These are phyloP conservation scores for Oikopleura albicans DNA, from an alignment of 23 tunicate species.

Conservation along the genomic window DNA sequence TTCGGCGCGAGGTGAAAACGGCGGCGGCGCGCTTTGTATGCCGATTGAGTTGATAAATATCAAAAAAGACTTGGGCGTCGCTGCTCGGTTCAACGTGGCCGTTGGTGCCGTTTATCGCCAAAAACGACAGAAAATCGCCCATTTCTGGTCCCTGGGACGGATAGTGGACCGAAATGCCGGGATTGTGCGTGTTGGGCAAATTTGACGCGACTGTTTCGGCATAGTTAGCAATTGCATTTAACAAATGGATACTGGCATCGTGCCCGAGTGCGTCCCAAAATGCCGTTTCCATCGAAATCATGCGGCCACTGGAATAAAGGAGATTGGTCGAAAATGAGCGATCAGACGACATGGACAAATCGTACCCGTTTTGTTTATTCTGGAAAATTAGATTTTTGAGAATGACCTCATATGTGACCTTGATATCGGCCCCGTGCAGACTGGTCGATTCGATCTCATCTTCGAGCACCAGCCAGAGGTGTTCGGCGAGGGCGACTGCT, in stretches of 20 bases:
- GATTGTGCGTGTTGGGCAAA: neutral
- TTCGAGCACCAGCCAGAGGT: neutral
- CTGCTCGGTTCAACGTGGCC: neutral
- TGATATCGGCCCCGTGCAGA: neutral
- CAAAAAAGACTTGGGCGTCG: neutral
- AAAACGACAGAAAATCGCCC: neutral
- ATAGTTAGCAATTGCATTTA: neutral
- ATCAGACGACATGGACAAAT: neutral
- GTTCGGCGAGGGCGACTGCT: slow-evolving; percentile 1
- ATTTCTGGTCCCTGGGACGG: neutral
- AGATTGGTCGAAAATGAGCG: neutral
- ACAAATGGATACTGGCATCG: neutral
- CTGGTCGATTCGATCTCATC: neutral
- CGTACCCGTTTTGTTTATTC: neutral
- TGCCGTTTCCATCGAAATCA: neutral
- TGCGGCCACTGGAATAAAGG: neutral
- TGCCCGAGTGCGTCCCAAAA: neutral
- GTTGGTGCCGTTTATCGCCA: slow-evolving; percentile 6
- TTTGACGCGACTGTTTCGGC: slow-evolving; percentile 7
- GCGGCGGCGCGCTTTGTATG: neutral
- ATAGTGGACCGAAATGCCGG: neutral
- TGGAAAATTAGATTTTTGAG: neutral
- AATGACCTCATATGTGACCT: neutral
- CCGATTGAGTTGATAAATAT: neutral
- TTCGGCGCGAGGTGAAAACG: neutral